Conservation (phyloP, 2,888 invertebrate species). For the Conchocele bisecta region DNA sequence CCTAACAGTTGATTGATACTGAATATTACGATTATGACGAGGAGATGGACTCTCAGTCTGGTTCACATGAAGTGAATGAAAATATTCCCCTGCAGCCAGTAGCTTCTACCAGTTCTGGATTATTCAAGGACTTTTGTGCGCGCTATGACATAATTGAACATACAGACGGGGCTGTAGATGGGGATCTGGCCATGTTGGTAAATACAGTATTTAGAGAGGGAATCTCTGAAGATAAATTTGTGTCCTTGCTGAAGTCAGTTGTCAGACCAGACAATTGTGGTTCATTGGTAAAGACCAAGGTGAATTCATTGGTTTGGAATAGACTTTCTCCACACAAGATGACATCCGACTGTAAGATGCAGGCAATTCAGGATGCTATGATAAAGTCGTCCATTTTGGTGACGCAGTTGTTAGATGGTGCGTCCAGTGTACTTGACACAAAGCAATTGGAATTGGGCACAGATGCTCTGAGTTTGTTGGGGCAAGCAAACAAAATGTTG, state of each 20-base stretch:
- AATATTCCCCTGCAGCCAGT: too few species aligned
- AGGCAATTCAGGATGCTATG: slow-evolving; percentile 2
- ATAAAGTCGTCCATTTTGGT: slow-evolving; percentile 13
- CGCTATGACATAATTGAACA: too few species aligned
- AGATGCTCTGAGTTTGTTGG: slow-evolving; percentile 10
- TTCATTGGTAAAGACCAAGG: not conserved
- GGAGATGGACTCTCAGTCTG: too few species aligned
- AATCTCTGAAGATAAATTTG: slow-evolving; percentile 3
- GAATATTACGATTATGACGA: too few species aligned
- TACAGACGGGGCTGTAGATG: slow-evolving; percentile 3
- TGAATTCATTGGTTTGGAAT: slow-evolving; percentile 11
- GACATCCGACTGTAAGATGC: slow-evolving; percentile 15
- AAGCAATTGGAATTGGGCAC: slow-evolving; percentile 1
- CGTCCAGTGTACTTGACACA: not conserved
- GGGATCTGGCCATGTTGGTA: not conserved
- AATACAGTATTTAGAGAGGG: slow-evolving; percentile 5
- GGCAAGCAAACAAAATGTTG: slow-evolving; percentile 5
- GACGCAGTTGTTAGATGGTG: slow-evolving; percentile 5
- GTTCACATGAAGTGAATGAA: too few species aligned
- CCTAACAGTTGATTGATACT: too few species aligned
- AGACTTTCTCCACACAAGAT: not conserved
- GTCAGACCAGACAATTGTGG: slow-evolving; percentile 1
- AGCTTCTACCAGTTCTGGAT: too few species aligned
- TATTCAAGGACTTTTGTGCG: too few species aligned
- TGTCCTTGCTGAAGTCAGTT: not conserved